These are phyloP conservation scores for Molossus alvarezi DNA, from an alignment of 2,797 vertebrate species.

Conservation along the genomic window DNA sequence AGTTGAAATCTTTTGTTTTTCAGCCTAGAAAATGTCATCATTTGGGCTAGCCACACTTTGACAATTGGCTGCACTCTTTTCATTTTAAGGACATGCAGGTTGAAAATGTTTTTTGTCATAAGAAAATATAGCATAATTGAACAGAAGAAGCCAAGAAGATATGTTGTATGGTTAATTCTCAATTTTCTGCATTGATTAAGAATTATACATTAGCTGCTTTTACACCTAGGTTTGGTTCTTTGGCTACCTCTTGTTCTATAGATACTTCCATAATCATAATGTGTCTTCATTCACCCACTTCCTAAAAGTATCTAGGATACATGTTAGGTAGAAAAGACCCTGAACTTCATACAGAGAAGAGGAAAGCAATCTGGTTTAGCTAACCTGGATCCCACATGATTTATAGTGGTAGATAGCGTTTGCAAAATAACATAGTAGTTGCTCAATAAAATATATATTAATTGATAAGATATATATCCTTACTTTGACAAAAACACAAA, in stretches of 20 bases:
- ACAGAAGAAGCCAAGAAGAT: slow-evolving; percentile 37
- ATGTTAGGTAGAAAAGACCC: background rate
- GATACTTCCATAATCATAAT: background rate
- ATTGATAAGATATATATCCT: background rate
- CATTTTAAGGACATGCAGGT: slow-evolving; percentile 33
- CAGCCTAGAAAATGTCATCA: slow-evolving; percentile 59
- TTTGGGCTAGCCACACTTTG: slow-evolving; percentile 32
- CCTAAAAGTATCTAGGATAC: background rate
- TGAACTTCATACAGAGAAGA: background rate
- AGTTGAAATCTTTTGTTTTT: slow-evolving; percentile 66
- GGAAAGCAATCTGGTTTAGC: background rate
- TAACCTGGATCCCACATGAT: background rate
- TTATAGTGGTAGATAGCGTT: background rate
- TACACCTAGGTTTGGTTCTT: background rate
- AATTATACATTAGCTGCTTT: background rate
- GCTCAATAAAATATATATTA: slow-evolving; percentile 7
- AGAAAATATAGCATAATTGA: slow-evolving; percentile 10
- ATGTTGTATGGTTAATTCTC: background rate
- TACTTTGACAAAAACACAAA: slow-evolving; percentile 31
- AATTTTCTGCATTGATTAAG: background rate
- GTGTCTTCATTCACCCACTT: background rate
- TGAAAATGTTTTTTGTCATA: slow-evolving; percentile 43
- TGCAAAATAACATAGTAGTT: slow-evolving; percentile 29
- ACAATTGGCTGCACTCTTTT: background rate
- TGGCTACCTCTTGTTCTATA: background rate